Percentiles rank a stretch among this genome's conserved stretches.
These are phyloP conservation scores for Choloepus hoffmanni DNA, from an alignment of 2,113 vertebrate genomes.

Conservation along the genomic window DNA sequence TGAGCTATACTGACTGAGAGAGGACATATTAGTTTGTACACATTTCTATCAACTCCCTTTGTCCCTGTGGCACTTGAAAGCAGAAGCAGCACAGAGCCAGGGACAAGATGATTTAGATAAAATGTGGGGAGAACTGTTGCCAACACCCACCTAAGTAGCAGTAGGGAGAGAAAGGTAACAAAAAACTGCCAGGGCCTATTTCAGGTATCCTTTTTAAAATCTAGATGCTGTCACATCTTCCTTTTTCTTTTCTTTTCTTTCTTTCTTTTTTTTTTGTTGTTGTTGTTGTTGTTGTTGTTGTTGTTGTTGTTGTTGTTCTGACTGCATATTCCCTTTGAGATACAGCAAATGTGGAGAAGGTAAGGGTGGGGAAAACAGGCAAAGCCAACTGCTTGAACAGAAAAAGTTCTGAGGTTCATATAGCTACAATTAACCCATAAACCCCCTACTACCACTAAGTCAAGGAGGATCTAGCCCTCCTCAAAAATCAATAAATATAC, in stretches of 20 bases:
- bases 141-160: not conserved
- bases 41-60: not conserved
- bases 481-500: not conserved
- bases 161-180: not conserved
- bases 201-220: constrained; percentile 31
- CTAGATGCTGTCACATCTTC: not conserved
- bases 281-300: not conserved
- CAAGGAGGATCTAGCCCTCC: not conserved
- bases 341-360: not conserved
- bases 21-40: not conserved
- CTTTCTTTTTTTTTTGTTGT: too few relatives aligned
- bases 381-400: not conserved
- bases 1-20: not conserved
- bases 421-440: not conserved
- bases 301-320: not conserved
- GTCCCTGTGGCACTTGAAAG: not conserved
- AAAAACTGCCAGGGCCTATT: not conserved
- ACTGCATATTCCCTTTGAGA: not conserved
- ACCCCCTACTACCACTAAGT: not conserved
- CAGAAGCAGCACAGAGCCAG: not conserved
- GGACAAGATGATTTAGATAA: not conserved
- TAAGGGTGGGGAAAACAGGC: not conserved
- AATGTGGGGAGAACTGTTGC: not conserved
- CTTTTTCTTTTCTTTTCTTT: not conserved
- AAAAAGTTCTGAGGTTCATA: not conserved